Conservation (phyloP, 2,888 invertebrate species). For the Creontiades dilutus region DNA sequence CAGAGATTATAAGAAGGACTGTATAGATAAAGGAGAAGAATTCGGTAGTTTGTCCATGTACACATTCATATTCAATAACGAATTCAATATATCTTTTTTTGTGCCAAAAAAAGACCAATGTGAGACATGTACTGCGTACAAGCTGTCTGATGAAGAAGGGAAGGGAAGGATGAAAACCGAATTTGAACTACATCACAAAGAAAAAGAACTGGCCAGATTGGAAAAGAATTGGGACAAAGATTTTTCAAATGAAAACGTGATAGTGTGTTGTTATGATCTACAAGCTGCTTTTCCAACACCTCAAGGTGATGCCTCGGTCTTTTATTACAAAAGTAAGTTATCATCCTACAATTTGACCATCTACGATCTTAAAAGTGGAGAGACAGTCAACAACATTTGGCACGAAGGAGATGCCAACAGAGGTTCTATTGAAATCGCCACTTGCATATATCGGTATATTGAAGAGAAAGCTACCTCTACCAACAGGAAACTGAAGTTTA, state of each 20-base stretch:
- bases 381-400: constrained; percentile 58
- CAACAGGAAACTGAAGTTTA: background rate
- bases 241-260: constrained; percentile 9
- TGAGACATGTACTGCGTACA: constrained; percentile 33
- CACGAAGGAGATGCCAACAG: constrained; percentile 65
- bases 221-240: constrained; percentile 48
- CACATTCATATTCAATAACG: background rate
- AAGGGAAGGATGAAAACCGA: constrained; percentile 16
- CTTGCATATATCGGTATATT: constrained; percentile 39
- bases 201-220: background rate
- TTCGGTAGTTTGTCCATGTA: background rate
- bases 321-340: constrained; percentile 59
- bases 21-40: constrained; percentile 68
- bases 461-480: constrained; percentile 20
- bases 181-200: constrained; percentile 11
- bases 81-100: constrained; percentile 3
- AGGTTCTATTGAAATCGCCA: constrained; percentile 52
- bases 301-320: constrained; percentile 56
- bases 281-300: constrained; percentile 47
- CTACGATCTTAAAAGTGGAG: constrained; percentile 57
- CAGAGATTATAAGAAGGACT: constrained; percentile 75
- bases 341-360: constrained; percentile 60
- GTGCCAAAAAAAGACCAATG: background rate
- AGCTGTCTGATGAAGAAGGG: background rate
- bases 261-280: constrained; percentile 1